Evolutionary conservation across 2,797 vertebrate genomes (phyloP), one percentile per base, ranked within the genome.

Genomic region (Urophycis tenuis): DNA sequence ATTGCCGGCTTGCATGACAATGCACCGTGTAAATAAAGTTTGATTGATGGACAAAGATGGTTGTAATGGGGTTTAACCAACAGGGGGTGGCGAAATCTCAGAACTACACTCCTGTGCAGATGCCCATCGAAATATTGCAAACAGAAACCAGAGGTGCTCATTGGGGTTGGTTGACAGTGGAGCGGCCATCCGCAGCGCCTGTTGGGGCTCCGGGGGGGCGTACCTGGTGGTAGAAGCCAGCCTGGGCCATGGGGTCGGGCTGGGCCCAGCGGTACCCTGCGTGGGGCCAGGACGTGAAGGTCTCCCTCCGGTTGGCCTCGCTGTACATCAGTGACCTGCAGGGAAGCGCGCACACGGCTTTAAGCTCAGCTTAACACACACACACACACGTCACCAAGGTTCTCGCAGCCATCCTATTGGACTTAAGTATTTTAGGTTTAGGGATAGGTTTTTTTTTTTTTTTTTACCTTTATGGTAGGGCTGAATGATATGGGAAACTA

Each of bases 181-280:
- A 29, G n/a, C n/a, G 25, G 11, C 25, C 12, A 29, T 25, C 9
- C 12, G 17, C 41, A 17, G 41, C 11, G 19, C 10, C n/a, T 67
- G 60, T 67, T 67, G 25, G 25, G 60, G 60, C 15, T 67, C n/a
- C n/a, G 7, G 53, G 6, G 60, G 12, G 25, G 25, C n/a, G 60
- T 87, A 96, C 98, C 96, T 99, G 98, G 91, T 99, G 98, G 92
- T 99, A 99, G 92, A 99, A 99, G 9, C 98, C 98, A 64, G 98
- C 98, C 90, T 99, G 98, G 88, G 98, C 96, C 98, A 99, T 99
- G 5, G 98, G 97, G 87, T 99, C 97, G 12, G 97, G 98, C 79
- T 99, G 98, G 85, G 98, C 97, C 98, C 98, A 99, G 85, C 97
- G 94, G 92, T 99, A 99, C 49, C 96, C 96, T 39, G 96, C 94